Percentiles rank a stretch among this genome's conserved stretches.
These are phyloP conservation scores for Chironomus striatipennis DNA, from an alignment of 1,140 invertebrate genomes.

Conservation along the genomic window DNA sequence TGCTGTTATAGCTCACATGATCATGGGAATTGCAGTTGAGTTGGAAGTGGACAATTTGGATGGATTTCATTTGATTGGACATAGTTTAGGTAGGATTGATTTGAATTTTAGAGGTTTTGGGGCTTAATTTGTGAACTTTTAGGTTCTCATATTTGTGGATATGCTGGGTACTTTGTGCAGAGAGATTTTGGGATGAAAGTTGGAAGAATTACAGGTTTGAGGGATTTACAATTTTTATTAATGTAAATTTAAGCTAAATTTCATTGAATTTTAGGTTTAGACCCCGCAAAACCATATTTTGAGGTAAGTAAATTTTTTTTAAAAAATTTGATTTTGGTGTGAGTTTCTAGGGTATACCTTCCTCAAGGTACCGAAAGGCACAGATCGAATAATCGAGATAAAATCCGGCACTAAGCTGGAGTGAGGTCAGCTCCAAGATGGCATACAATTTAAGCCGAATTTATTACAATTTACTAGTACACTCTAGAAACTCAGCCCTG, in stretches of 20 bases:
- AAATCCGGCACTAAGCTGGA: too few species aligned
- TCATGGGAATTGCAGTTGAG: conserved; percentile 47
- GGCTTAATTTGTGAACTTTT: background rate
- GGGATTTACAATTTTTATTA: too few species aligned
- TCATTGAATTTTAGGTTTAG: too few species aligned
- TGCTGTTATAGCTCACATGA: conserved; percentile 66
- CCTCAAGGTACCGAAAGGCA: too few species aligned
- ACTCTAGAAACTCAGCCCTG: too few species aligned
- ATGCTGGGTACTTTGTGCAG: conserved; percentile 65
- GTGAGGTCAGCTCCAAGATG: too few species aligned
- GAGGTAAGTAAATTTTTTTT: conserved; percentile 40
- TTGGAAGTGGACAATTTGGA: conserved; percentile 45
- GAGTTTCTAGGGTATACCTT: too few species aligned
- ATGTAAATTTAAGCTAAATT: too few species aligned
- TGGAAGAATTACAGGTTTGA: conserved; percentile 57
- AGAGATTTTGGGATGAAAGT: conserved; percentile 54
- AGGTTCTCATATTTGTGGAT: conserved; percentile 69
- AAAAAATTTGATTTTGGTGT: too few species aligned
- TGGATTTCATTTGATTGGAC: conserved; percentile 77
- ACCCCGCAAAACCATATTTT: conserved; percentile 90
- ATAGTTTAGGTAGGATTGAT: conserved; percentile 80
- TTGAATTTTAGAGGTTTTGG: background rate
- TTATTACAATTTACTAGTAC: too few species aligned
- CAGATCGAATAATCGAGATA: too few species aligned
- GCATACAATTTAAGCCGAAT: too few species aligned